Evolutionary conservation across 2,113 vertebrate genomes (phyloP), one percentile per base, ranked within the genome.

Genomic region (Leptocoma aspasia): DNA sequence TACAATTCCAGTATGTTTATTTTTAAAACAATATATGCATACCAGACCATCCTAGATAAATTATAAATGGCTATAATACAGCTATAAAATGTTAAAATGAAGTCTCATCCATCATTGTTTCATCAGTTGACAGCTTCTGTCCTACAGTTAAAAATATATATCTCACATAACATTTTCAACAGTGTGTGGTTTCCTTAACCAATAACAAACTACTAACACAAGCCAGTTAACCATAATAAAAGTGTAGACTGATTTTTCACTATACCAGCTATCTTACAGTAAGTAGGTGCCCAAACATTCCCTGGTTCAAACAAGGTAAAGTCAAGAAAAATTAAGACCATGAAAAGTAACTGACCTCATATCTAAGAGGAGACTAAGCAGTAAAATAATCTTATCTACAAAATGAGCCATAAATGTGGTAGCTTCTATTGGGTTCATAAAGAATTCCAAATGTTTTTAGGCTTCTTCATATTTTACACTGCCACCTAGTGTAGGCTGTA

Each of bases 401-500:
- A 88, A 83, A 33, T 22, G 28, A 93, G 42, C 31, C 10, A 1
- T 16, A 64, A 76, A 42, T 4, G 42, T 26, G 42, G 59, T 39
- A 92, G 52, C 33, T 88, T 77, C 60, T 73, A 41, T 13, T 19
- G 37, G 19, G 23, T 71, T 92, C 23, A 15, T 37, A 45, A 77
- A 66, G 59, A 86, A 86, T 69, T 47, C 56, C 45, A 61, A 94
- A 72, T 50, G 42, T 77, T 78, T 69, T 60, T 52, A 49, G 27
- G 19, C 57, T 90, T 96, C 96, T 73, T 76, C 50, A 65, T 41
- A 96, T 97, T 96, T 86, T 53, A 96, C 79, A 97, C 86, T 97
- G 97, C 98, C 97, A 98, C 94, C 98, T 98, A 97, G 97, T 91
- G 98, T 64, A 89, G 56, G 84, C 44, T 79, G 41, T n/a, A 75